Evolutionary conservation across 2,113 vertebrate species (phyloP).

Genomic region (Motacilla tschutschensis): DNA sequence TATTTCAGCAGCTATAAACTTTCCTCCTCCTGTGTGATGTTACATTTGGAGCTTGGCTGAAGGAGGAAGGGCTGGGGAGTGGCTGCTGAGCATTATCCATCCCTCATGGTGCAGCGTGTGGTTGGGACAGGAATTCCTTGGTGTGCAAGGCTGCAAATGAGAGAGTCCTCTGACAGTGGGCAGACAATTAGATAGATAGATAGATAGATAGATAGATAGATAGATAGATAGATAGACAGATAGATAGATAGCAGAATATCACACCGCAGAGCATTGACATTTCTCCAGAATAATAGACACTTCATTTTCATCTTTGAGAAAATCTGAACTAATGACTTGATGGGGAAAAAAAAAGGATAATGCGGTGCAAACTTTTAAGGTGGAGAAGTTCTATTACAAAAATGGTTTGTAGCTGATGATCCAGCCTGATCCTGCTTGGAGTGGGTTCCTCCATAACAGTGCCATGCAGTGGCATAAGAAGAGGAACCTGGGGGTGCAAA

Average conservation of each 20-base stretch:
- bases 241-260: neutral
- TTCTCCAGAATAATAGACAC: neutral
- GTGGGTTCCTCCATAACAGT: neutral
- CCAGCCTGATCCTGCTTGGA: neutral
- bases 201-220: too few species aligned
- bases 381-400: neutral
- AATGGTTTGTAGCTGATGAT: neutral
- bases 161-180: neutral
- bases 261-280: rapidly evolving
- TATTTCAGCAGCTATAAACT: neutral
- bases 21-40: neutral
- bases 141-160: neutral
- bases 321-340: neutral
- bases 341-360: neutral
- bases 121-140: neutral
- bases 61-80: neutral
- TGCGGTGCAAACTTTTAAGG: neutral
- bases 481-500: neutral
- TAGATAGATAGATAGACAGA: too few species aligned
- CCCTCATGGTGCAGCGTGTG: rapidly evolving
- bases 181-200: neutral
- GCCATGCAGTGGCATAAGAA: neutral
- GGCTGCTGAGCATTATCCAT: neutral
- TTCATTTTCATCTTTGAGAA: neutral
- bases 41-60: neutral